Base-by-base conservation (phyloP, 2,888 invertebrate species). In the Caenorhabditis afra region DNA sequence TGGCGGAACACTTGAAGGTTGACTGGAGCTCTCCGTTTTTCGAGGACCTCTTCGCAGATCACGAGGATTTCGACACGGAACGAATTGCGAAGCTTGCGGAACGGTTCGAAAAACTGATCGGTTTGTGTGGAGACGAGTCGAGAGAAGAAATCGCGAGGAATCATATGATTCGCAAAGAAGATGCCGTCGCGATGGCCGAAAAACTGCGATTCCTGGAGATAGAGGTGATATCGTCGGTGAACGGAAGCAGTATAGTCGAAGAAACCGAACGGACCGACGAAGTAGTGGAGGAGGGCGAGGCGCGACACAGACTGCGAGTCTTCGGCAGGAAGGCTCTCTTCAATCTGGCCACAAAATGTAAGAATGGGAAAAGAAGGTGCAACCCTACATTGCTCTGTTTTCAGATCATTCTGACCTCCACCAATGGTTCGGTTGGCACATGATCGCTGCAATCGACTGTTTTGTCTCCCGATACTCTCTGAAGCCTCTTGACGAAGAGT, bases 61-160 rank as follows among this genome's bases (percentile, higher is more conserved):
- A 37, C n/a, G 71, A 71, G 14, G 57, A 62, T 1, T 20, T 49
- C 3, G 71, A 71, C 0, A 50, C 45, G 4, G 71, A 71, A 5
- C 35, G 50, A 14, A 41, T 71, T 45, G 5, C 64, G 41, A 55
- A 62, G 8, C 12, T 29, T 14, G 47, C 49, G 3, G 55, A 29
- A 18, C 29, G 71, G 7, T 62, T 71, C 4, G 71, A 71, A 23
- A 71, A 64, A n/a, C 18, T 71, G 11, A 57, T 71, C 14, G 53
- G 23, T 0, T 52, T 70, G n/a, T 70, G 35, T 18, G 22, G 18
- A 18, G 47, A 39, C 0, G 41, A 39, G 11, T 7, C 37, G 22
- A 57, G 23, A 20, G 3, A 7, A 0, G 4, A 3, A 20, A 37
- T 64, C 18, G 64, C 53, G 2, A 11, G 37, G 7, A 64, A 37